phyloP scores from a whole-genome alignment of 2,888 invertebrate genomes.

The Agapetus fuscipes region DNA sequence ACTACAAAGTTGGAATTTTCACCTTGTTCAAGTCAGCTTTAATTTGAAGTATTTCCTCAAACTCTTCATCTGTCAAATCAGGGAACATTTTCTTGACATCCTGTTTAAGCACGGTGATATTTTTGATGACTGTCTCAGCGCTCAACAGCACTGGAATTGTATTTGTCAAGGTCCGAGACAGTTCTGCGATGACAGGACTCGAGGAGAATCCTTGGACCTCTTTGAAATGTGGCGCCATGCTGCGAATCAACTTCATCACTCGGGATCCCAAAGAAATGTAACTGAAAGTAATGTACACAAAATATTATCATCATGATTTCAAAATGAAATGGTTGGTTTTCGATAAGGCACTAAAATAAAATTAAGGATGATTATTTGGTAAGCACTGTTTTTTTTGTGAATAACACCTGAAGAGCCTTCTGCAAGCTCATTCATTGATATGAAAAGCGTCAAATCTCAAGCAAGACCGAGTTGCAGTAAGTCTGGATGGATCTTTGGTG shows the following conservation, averaged over 20 bases:
- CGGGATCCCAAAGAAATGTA: conserved; percentile 16
- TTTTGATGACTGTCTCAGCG: conserved; percentile 5
- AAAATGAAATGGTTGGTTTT: too few relatives aligned
- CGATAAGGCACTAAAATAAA: too few relatives aligned
- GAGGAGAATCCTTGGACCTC: conserved; percentile 10
- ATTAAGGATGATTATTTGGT: too few relatives aligned
- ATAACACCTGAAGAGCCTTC: too few relatives aligned
- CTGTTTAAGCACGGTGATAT: conserved; percentile 7
- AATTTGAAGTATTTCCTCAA: conserved; percentile 26
- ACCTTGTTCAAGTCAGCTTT: conserved; percentile 32
- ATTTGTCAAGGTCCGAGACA: conserved; percentile 5
- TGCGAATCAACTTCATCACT: conserved; percentile 16
- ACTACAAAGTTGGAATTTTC: too few relatives aligned
- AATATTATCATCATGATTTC: too few relatives aligned
- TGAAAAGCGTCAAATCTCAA: too few relatives aligned
- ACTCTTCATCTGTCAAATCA: background rate
- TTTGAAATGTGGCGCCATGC: conserved; percentile 13
- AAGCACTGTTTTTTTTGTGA: too few relatives aligned
- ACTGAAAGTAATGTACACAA: too few relatives aligned
- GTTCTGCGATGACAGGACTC: conserved; percentile 7
- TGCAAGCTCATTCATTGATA: too few relatives aligned
- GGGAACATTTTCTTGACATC: conserved; percentile 2
- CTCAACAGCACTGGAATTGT: conserved; percentile 8
- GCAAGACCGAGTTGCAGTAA: too few relatives aligned
- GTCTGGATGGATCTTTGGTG: too few relatives aligned